Percentiles rank a stretch among this genome's conserved stretches.
phyloP scores from a whole-genome alignment of 2,888 invertebrate species.

The Caenorhabditis plicata region DNA sequence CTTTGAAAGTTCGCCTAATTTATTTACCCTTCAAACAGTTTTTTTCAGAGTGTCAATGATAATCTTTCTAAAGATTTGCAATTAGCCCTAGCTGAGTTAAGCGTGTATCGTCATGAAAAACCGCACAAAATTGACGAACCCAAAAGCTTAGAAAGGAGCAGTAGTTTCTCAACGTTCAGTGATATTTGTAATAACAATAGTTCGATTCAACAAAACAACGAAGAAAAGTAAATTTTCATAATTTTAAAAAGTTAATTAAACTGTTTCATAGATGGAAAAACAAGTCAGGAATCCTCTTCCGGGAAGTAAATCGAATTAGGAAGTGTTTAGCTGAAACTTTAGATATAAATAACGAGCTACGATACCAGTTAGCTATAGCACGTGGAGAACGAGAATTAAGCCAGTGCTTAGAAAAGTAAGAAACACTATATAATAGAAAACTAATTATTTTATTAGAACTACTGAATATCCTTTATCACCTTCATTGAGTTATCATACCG shows the following conservation, averaged over 20 bases:
- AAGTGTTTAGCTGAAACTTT: conserved; percentile 35
- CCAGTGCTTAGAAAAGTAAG: conserved; percentile 27
- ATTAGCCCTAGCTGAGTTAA: conserved; percentile 38
- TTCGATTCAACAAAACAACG: too few relatives aligned
- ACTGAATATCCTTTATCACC: conserved; percentile 24
- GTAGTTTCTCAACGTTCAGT: conserved; percentile 22
- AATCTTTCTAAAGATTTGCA: conserved; percentile 34
- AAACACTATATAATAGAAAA: background rate
- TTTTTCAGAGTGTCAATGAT: conserved; percentile 33
- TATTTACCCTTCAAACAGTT: background rate
- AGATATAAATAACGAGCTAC: conserved; percentile 35
- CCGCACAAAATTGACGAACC: conserved; percentile 23
- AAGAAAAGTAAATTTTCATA: too few relatives aligned
- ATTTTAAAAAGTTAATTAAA: background rate
- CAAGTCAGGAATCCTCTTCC: conserved; percentile 57
- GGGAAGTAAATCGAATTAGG: conserved; percentile 54
- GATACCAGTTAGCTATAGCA: conserved; percentile 53
- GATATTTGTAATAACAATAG: too few relatives aligned
- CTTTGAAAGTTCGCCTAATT: conserved; percentile 24
- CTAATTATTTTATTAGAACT: conserved; percentile 8
- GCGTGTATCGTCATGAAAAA: conserved; percentile 39
- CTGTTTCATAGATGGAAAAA: conserved; percentile 50
- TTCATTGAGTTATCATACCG: conserved; percentile 31
- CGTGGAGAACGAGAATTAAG: conserved; percentile 59
- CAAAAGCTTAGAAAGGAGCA: conserved; percentile 17